These are phyloP conservation scores for Gila orcuttii DNA, from an alignment of 2,113 vertebrate species.

Conservation along the genomic window DNA sequence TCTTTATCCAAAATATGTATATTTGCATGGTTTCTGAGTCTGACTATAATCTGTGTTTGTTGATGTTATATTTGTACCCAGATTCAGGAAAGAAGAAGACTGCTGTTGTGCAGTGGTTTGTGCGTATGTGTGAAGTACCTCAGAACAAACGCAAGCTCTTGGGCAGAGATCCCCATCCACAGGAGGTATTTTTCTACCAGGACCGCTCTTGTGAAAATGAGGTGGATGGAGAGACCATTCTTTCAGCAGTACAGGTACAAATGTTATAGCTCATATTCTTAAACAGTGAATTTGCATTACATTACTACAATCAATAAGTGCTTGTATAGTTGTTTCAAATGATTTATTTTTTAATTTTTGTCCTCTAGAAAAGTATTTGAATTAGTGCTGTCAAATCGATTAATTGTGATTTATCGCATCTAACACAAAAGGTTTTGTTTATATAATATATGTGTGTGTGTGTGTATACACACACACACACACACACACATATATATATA, in stretches of 20 bases:
- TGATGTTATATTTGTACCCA: conserved; percentile 54
- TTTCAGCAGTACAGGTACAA: conserved; percentile 77
- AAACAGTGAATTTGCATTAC: not conserved
- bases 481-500: too few species aligned
- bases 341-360: not conserved
- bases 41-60: not conserved
- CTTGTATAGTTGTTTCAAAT: not conserved
- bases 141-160: conserved; percentile 76
- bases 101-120: conserved; percentile 89
- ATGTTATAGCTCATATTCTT: not conserved
- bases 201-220: conserved; percentile 75
- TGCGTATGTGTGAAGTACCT: conserved; percentile 82
- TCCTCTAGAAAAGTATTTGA: too few species aligned
- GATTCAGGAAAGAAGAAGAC: conserved; percentile 74
- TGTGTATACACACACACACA: too few species aligned
- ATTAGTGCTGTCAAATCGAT: too few species aligned
- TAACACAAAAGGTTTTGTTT: too few species aligned
- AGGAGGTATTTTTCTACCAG: conserved; percentile 87
- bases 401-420: too few species aligned
- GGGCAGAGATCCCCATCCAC: conserved; percentile 76
- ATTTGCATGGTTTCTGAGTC: not conserved
- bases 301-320: not conserved
- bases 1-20: not conserved
- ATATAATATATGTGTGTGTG: too few species aligned
- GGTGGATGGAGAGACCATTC: conserved; percentile 83